Conservation (phyloP, 1,140 invertebrate species). For the Papilio helenus region DNA sequence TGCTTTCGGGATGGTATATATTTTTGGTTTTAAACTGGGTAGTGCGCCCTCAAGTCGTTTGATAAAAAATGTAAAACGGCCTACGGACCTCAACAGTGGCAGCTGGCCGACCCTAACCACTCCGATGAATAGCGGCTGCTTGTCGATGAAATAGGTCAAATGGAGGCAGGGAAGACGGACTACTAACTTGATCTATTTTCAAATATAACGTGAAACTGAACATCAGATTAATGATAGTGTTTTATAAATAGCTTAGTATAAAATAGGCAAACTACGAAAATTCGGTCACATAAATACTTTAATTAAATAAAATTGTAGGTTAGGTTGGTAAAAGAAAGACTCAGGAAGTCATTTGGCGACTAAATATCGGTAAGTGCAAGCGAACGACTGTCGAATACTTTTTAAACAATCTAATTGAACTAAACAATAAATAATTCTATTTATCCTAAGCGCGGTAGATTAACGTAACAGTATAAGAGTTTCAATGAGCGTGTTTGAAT, state of each 20-base stretch:
- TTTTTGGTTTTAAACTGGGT: neutral
- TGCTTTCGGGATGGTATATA: neutral
- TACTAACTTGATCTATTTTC: neutral
- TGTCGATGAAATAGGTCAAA: constrained; percentile 23
- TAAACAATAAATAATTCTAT: too few relatives aligned
- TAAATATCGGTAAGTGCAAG: too few relatives aligned
- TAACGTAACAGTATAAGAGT: neutral
- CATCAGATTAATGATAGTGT: neutral
- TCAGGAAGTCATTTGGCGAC: too few relatives aligned
- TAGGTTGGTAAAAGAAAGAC: too few relatives aligned
- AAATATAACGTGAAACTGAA: neutral
- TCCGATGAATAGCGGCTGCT: constrained; percentile 15
- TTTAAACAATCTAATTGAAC: too few relatives aligned
- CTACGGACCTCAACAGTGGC: constrained; percentile 17
- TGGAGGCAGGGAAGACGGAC: neutral
- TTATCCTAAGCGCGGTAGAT: too few relatives aligned
- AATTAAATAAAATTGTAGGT: too few relatives aligned
- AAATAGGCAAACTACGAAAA: neutral
- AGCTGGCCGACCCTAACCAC: neutral
- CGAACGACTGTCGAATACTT: too few relatives aligned
- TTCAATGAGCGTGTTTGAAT: neutral
- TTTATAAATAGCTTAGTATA: neutral
- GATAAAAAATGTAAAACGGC: constrained; percentile 9
- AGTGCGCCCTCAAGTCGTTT: neutral
- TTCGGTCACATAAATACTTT: neutral